Conservation (phyloP, 2,888 invertebrate species). For the Drosophila stalkeri region DNA sequence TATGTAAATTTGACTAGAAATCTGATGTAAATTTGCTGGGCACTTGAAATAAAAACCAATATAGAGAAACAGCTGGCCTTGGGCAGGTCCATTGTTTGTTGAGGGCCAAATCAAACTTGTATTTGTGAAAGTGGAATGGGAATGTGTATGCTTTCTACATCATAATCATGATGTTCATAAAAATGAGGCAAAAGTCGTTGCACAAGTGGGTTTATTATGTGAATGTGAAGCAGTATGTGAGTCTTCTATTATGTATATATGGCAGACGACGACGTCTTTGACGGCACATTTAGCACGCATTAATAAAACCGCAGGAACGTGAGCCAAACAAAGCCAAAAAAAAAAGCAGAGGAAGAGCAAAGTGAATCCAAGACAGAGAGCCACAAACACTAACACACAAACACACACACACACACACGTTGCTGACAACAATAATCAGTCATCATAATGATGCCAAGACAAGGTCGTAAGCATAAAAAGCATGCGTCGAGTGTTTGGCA, state of each 20-base stretch:
- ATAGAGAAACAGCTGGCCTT: slow-evolving; percentile 34
- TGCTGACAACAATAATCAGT: slow-evolving; percentile 67
- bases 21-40: slow-evolving; percentile 44
- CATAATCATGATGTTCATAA: slow-evolving; percentile 48
- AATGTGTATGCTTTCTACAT: neutral
- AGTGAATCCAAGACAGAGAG: slow-evolving; percentile 28
- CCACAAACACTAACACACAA: slow-evolving; percentile 13
- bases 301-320: slow-evolving; percentile 73
- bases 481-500: slow-evolving; percentile 50
- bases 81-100: slow-evolving; percentile 47
- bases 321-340: slow-evolving; percentile 38
- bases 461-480: slow-evolving; percentile 40
- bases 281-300: slow-evolving; percentile 74
- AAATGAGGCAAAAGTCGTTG: slow-evolving; percentile 29
- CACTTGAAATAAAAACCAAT: slow-evolving; percentile 33
- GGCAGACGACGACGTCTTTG: slow-evolving; percentile 56
- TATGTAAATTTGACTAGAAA: slow-evolving; percentile 20
- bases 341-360: slow-evolving; percentile 20
- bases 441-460: slow-evolving; percentile 73
- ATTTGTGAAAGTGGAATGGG: neutral
- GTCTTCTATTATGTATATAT: slow-evolving; percentile 39
- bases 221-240: slow-evolving; percentile 51
- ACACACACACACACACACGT: slow-evolving; percentile 1
- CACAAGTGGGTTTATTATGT: slow-evolving; percentile 52
- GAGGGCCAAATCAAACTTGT: neutral